phyloP scores from a whole-genome alignment of 2,797 vertebrate species.

The Falco novaeseelandiae region DNA sequence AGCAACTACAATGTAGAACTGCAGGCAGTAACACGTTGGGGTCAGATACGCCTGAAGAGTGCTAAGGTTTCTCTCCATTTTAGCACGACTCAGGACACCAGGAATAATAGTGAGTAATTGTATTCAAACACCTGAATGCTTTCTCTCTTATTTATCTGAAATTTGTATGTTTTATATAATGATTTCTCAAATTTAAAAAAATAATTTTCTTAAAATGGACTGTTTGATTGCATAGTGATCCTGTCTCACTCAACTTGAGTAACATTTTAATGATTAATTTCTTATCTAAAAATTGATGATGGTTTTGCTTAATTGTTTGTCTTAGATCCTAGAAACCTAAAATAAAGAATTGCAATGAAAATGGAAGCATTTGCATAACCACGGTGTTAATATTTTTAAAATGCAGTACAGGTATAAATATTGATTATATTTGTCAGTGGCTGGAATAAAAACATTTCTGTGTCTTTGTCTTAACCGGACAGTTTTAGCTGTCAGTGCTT shows the following conservation, averaged over 20 bases:
- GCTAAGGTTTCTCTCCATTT: conserved; percentile 88
- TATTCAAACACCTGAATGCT: not conserved
- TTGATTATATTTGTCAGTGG: not conserved
- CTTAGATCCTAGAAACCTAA: not conserved
- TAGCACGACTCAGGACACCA: conserved; percentile 73
- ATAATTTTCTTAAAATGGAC: not conserved
- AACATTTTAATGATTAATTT: not conserved
- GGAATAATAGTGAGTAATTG: conserved; percentile 78
- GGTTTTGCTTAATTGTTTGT: not conserved
- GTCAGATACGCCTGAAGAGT: conserved; percentile 92
- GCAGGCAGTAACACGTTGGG: conserved; percentile 92
- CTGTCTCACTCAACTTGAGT: not conserved
- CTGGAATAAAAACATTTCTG: not conserved
- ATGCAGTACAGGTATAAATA: not conserved
- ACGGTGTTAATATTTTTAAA: not conserved
- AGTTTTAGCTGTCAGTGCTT: not conserved
- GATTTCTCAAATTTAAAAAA: not conserved
- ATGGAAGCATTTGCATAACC: not conserved
- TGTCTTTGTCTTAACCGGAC: not conserved
- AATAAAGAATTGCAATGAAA: not conserved
- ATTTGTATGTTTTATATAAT: not conserved
- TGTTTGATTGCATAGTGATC: not conserved
- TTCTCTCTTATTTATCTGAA: not conserved
- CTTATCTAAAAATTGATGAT: not conserved
- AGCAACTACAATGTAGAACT: conserved; percentile 88